Conservation (phyloP, 2,888 invertebrate species). For the Caenorhabditis sp. region DNA sequence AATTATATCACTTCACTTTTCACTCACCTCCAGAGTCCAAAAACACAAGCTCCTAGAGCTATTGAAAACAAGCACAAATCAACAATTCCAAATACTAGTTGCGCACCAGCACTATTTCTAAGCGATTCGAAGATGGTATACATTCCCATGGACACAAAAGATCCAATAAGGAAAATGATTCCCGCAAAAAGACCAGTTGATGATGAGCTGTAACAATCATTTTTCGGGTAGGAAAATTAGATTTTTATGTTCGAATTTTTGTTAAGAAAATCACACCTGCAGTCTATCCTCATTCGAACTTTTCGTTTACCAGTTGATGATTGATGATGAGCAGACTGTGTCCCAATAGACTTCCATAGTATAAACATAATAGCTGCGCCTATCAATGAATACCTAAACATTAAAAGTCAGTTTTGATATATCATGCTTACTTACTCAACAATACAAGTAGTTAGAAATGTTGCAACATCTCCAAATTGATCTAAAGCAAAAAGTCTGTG, state of each 20-base stretch:
- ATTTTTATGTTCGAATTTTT: no score
- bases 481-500: constrained; percentile 56
- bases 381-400: constrained; percentile 59
- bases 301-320: constrained; percentile 52
- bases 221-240: background rate
- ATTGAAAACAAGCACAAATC: constrained; percentile 64
- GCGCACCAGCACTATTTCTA: constrained; percentile 54
- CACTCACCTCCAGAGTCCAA: constrained; percentile 61
- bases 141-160: constrained; percentile 67
- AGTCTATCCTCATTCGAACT: constrained; percentile 65
- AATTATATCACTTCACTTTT: background rate
- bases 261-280: no score
- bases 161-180: constrained; percentile 64
- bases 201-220: constrained; percentile 53
- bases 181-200: constrained; percentile 68
- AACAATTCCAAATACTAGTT: constrained; percentile 63
- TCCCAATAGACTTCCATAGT: constrained; percentile 66
- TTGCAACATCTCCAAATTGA: constrained; percentile 69
- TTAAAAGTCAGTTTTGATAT: background rate
- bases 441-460: constrained; percentile 67
- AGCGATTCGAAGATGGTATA: constrained; percentile 63
- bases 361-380: constrained; percentile 70
- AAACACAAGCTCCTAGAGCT: constrained; percentile 58
- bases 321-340: constrained; percentile 18
- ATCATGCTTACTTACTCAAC: constrained; percentile 49